Percentiles rank a stretch among this genome's conserved stretches.
phyloP scores from a whole-genome alignment of 2,797 vertebrate genomes.

The Siniperca scherzeri region DNA sequence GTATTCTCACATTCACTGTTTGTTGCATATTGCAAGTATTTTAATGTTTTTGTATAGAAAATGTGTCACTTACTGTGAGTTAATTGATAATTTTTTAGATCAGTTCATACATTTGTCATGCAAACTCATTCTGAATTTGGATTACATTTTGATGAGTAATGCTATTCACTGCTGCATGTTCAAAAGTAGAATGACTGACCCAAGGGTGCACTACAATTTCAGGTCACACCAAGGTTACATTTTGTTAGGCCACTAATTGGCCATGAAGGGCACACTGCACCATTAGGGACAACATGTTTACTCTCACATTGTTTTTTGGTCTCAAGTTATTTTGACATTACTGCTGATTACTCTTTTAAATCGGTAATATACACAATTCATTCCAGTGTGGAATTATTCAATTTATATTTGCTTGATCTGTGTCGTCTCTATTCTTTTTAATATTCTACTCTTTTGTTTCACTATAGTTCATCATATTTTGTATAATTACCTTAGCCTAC shows the following conservation, averaged over 20 bases:
- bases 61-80: background rate
- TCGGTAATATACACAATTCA: background rate
- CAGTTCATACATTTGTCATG: background rate
- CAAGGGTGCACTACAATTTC: constrained; percentile 26
- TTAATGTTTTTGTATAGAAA: too few relatives aligned
- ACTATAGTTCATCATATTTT: background rate
- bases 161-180: constrained; percentile 13
- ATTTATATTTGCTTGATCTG: background rate
- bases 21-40: too few relatives aligned
- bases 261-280: constrained; percentile 49
- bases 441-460: background rate
- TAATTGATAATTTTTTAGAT: background rate
- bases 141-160: background rate
- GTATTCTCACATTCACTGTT: too few relatives aligned
- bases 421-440: background rate
- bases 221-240: constrained; percentile 31
- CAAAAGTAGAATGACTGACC: constrained; percentile 6
- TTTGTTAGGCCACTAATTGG: constrained; percentile 58
- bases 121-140: background rate
- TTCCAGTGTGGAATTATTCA: background rate
- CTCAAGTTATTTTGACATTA: constrained; percentile 20
- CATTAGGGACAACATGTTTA: constrained; percentile 60
- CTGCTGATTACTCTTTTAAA: background rate
- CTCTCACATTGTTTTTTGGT: constrained; percentile 25
- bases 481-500: background rate